phyloP scores from a whole-genome alignment of 2,797 vertebrate genomes.

The Tadarida brasiliensis region DNA sequence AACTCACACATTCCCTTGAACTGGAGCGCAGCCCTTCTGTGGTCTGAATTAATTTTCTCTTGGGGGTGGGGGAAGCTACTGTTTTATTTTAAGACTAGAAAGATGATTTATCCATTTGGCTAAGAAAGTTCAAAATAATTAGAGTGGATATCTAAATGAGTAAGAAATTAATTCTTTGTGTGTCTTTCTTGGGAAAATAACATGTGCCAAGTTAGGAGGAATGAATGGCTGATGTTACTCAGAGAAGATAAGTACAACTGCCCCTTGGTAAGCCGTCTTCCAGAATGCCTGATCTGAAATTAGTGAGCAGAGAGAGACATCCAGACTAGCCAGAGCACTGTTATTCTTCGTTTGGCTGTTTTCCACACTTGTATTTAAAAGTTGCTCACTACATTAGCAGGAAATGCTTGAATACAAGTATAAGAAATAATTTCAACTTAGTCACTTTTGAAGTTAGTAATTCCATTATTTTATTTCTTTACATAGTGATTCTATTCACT shows the following conservation, averaged over 20 bases:
- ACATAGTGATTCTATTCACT: not conserved
- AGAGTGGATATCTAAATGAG: slow-evolving; percentile 69
- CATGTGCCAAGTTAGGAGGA: slow-evolving; percentile 34
- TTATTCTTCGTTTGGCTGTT: not conserved
- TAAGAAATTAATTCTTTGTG: slow-evolving; percentile 75
- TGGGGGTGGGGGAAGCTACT: not conserved
- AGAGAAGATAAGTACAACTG: not conserved
- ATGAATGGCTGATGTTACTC: slow-evolving; percentile 40
- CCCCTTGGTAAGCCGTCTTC: not conserved
- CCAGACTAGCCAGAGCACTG: not conserved
- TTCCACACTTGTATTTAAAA: not conserved
- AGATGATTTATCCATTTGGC: slow-evolving; percentile 63
- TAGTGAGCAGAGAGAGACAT: not conserved
- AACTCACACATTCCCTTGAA: slow-evolving; percentile 72
- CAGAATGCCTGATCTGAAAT: not conserved
- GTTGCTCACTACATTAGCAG: not conserved
- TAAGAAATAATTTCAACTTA: slow-evolving; percentile 5
- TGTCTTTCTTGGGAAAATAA: slow-evolving; percentile 65
- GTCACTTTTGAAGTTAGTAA: slow-evolving; percentile 13
- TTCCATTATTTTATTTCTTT: slow-evolving; percentile 6
- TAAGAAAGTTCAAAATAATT: slow-evolving; percentile 78
- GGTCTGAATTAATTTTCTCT: slow-evolving; percentile 77
- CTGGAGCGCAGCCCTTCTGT: slow-evolving; percentile 64
- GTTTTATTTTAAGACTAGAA: slow-evolving; percentile 73
- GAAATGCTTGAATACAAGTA: not conserved